These are phyloP conservation scores for Sebastes itinus DNA, from an alignment of 2,797 vertebrate genomes.

Conservation along the genomic window DNA sequence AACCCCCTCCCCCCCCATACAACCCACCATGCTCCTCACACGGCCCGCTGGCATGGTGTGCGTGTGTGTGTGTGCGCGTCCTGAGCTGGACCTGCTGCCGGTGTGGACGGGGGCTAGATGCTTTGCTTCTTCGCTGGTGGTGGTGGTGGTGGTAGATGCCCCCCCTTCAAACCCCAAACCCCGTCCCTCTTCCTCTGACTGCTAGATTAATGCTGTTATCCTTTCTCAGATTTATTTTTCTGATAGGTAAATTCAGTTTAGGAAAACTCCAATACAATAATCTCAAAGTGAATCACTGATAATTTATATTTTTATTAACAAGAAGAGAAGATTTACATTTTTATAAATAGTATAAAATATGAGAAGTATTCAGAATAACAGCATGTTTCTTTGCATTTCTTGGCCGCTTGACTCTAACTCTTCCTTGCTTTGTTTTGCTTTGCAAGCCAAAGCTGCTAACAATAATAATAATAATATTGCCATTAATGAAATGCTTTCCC, in stretches of 20 bases:
- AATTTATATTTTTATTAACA: background rate
- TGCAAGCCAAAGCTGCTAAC: constrained; percentile 20
- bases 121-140: constrained; percentile 77
- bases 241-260: constrained; percentile 40
- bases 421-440: constrained; percentile 48
- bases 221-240: background rate
- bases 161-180: constrained; percentile 33
- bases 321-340: background rate
- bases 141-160: constrained; percentile 74
- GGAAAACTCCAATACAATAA: background rate
- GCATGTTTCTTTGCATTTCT: constrained; percentile 51
- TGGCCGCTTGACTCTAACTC: constrained; percentile 39
- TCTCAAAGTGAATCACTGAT: background rate
- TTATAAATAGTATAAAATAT: background rate
- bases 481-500: constrained; percentile 18
- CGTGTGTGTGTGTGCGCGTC: constrained; percentile 50
- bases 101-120: constrained; percentile 66
- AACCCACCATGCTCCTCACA: constrained; percentile 65
- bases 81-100: constrained; percentile 71
- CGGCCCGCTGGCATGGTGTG: constrained; percentile 80
- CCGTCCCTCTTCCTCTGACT: constrained; percentile 20
- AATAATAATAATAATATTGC: background rate
- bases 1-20: background rate
- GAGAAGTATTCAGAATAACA: background rate
- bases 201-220: constrained; percentile 26